Evolutionary conservation across 2,888 invertebrate genomes (phyloP), one percentile per base, ranked within the genome.

Genomic region (Syritta pipiens): DNA sequence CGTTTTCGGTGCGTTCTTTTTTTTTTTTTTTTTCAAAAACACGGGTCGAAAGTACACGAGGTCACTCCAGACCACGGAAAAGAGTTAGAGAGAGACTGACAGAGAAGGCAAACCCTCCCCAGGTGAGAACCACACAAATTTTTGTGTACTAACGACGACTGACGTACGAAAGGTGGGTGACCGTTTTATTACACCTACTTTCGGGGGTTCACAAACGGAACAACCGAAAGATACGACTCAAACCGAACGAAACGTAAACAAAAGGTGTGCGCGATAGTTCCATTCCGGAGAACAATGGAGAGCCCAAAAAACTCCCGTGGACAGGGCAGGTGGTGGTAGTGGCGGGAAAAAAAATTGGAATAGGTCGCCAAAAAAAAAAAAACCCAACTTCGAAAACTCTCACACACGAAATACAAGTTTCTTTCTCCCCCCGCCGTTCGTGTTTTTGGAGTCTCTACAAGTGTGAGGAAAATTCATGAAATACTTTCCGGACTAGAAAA

Each of bases 101-200:
- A 44, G 48, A 46, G 37, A 10, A 37, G 19, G n/a, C n/a, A n/a
- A n/a, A n/a, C n/a, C n/a, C n/a, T n/a, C n/a, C n/a, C n/a, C n/a
- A 62, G 7, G 9, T 55, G 26, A n/a, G 17, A 57, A 32, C 7
- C 12, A 59, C 12, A 42, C 12, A 24, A 7, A 10, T n/a, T n/a
- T n/a, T n/a, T n/a, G n/a, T n/a, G n/a, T n/a, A 48, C 40, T 28
- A 30, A 10, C 28, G 20, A 24, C 14, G 2, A 30, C 60, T 68
- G 67, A 68, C 67, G 63, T 72, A 44, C 48, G 6, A 79, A 71
- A 79, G 79, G 79, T 79, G 79, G 79, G 79, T 79, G 74, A 74
- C 79, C 79, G 79, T 74, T 79, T 74, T 74, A 79, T 79, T 79
- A 77, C 77, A 72, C 59, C 72, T 65, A 72, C 72, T 72, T 77